Evolutionary conservation across 2,797 vertebrate genomes (phyloP), one percentile per base, ranked within the genome.

Genomic region (Helicolenus hilgendorfi): DNA sequence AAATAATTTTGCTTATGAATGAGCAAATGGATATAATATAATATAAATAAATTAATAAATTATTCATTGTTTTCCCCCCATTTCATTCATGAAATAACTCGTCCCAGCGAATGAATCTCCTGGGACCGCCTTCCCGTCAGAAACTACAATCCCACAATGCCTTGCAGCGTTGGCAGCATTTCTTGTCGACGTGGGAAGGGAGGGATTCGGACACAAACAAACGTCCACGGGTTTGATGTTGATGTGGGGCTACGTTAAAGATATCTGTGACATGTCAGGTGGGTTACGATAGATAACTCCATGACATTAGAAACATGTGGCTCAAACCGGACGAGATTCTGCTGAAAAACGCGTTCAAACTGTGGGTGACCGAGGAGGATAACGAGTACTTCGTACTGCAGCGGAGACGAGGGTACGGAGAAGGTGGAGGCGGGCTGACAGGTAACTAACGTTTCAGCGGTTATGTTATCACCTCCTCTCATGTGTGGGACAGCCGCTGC

Each of bases 371-470:
- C 89, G 98, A 99, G 95, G 98, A 97, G 88, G 98, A 98, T 96
- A 98, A 99, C 88, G 97, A 98, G 80, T 99, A 98, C 93, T 99
- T 99, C 96, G 97, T 99, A 26, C 96, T 99, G 96, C 99, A 99
- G 82, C 92, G 98, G 94, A 97, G 98, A 93, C 97, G 98, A 18
- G 99, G 99, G 45, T 98, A 98, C 81, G 98, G 98, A 67, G 98
- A 99, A 92, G 98, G 98, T 94, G 98, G 98, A 77, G 98, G 98
- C 85, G 98, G 98, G 5, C 92, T 99, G 96, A 98, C 98, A 97
- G 98, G 99, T 99, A 97, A 92, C 45, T 98, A 97, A 92, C 45
- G 71, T 80, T 55, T 22, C 7, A 35, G 70, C 69, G 41, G 41
- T 41, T 41, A 41, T 77, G 73, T 72, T 82, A 7, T 73, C 64